These are phyloP conservation scores for Sebastiscus tertius DNA, from an alignment of 2,797 vertebrate genomes.

Conservation along the genomic window DNA sequence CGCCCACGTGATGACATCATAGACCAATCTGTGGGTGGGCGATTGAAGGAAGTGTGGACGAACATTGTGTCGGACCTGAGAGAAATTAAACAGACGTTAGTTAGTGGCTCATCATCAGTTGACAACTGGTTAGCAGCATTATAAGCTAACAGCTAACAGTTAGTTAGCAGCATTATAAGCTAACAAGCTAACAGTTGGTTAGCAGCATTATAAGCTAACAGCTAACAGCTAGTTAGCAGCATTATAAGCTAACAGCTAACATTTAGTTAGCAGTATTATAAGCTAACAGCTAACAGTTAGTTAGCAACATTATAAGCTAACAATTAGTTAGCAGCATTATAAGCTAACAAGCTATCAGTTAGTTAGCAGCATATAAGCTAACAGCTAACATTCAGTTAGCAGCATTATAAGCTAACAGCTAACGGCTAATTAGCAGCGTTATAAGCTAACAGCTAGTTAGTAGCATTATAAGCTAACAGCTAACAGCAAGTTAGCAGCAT, in stretches of 20 bases:
- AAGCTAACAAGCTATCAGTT: neutral
- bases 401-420: no score
- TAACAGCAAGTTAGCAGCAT: neutral
- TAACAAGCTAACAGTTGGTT: neutral
- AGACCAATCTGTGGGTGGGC: conserved; percentile 85
- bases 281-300: no score
- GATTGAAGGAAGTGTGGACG: conserved; percentile 88
- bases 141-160: neutral
- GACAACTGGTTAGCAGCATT: neutral
- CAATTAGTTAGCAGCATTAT: neutral
- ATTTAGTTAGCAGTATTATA: no score
- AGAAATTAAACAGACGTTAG: neutral
- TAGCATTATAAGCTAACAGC: no score
- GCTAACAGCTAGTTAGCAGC: neutral
- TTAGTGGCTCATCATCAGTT: neutral
- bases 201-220: neutral
- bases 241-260: neutral
- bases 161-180: neutral
- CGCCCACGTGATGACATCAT: conserved; percentile 90
- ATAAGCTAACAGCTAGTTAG: no score
- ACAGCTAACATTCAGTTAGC: no score
- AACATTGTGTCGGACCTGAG: conserved; percentile 91
- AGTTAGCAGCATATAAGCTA: neutral
- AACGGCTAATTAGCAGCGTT: no score
- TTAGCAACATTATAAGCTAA: no score